Base-by-base conservation (phyloP, 2,888 invertebrate genomes). In the Trichacis sp. region DNA sequence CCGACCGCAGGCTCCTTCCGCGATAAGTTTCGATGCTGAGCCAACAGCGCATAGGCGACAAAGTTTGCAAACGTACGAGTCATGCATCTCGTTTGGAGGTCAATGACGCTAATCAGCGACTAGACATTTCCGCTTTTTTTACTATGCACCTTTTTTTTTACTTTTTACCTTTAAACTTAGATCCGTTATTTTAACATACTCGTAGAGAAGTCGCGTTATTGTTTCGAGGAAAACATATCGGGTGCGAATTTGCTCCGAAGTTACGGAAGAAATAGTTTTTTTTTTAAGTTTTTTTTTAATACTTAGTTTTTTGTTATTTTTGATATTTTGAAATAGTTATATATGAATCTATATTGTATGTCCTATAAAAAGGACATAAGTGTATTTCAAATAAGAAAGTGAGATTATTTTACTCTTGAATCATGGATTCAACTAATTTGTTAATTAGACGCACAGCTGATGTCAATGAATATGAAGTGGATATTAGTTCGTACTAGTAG, bases 11-110 rank as follows among this genome's bases (percentile, higher is more conserved):
- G 1, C 60, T 60, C 58, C 33, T 67, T 61, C 56, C 57, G 58
- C 56, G 58, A 66, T 56, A 63, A 64, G 59, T 52, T 51, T 8
- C 46, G 14, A 33, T 17, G 30, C 49, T 14, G 33, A 48, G 30
- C 33, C 56, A 64, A 68, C 63, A 63, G 47, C 49, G 67, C 62
- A n/a, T 60, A 58, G 57, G 51, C 56, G 64, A 63, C 65, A 58
- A 64, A 65, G 64, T 69, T 71, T 62, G 69, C 69, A 65, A 67
- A 65, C 63, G 69, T 55, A n/a, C 48, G 20, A 57, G 24, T 47
- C 48, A 47, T 46, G 47, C 38, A 50, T 43, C 50, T 45, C 18
- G 29, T 14, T 4, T 29, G 52, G 68, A 70, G 68, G 68, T 65
- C 68, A 70, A 63, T 62, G 68, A 70, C 69, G 58, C 49, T 45